Percentiles rank a stretch among this genome's conserved stretches.
phyloP scores from a whole-genome alignment of 2,113 vertebrate genomes.

The Oncorhynchus tshawytscha region DNA sequence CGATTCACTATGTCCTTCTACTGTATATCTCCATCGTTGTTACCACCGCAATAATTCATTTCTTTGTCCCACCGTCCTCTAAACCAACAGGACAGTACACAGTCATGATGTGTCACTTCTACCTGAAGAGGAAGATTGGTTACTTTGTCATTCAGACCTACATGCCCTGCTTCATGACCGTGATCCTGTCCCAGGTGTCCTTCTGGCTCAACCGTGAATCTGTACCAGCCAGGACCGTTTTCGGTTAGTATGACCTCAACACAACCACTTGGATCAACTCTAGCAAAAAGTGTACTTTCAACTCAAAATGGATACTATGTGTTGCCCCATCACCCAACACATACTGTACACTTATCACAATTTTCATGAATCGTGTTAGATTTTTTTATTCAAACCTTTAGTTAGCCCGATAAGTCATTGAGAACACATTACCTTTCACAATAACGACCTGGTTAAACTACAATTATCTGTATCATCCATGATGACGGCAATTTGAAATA shows the following conservation, averaged over 20 bases:
- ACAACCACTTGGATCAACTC: neutral
- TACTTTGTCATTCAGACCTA: slow-evolving; percentile 99
- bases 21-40: neutral
- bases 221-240: slow-evolving; percentile 93
- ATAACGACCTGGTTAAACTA: too few relatives aligned
- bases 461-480: too few relatives aligned
- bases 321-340: too few relatives aligned
- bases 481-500: too few relatives aligned
- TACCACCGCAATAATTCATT: neutral
- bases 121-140: slow-evolving; percentile 95
- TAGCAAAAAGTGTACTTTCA: neutral
- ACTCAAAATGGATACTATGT: too few relatives aligned
- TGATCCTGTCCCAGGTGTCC: slow-evolving; percentile 95
- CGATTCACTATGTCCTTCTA: too few relatives aligned
- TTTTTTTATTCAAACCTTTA: too few relatives aligned
- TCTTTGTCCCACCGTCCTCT: neutral
- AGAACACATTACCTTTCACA: too few relatives aligned
- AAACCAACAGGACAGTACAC: slow-evolving; percentile 86
- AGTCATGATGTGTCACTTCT: slow-evolving; percentile 96
- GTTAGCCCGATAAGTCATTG: too few relatives aligned
- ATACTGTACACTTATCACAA: too few relatives aligned
- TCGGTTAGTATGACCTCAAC: slow-evolving; percentile 80
- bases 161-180: slow-evolving; percentile 98
- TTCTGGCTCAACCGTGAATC: slow-evolving; percentile 98
- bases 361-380: too few relatives aligned